Evolutionary conservation across 2,797 vertebrate genomes (phyloP), one percentile per base, ranked within the genome.

Genomic region (Neosilurus hyrtlii): DNA sequence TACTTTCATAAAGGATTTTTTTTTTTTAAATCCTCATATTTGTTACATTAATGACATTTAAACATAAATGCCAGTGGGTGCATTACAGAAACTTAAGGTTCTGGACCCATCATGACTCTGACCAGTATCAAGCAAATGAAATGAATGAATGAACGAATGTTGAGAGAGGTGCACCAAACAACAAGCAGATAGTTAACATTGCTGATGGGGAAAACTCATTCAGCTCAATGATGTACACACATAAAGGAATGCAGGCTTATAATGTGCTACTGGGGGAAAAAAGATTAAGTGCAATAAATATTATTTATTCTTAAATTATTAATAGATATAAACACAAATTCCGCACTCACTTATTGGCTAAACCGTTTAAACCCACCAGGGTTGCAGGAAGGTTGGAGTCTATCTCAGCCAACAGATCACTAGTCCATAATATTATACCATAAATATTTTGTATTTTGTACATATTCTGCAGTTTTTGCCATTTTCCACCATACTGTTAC

Each of bases 271-370:
- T 72, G 5, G 4, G 54, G 26, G 16, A 51, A 22, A 71, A 56
- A 73, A 26, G 1, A 30, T 56, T 30, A 73, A 56, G 71, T 73
- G 71, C 51, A 73, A 26, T 20, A 56, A 73, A 73, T 56, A n/a
- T 30, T 10, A 0, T 37, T 18, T n/a, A 12, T 54, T 72, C 15
- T 52, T 8, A 71, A 24, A 72, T 51, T 51, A 71, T 14, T 43
- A 30, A 30, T 30, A 30, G 30, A 30, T 30, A 30, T 30, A 43
- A 43, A 43, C 43, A 43, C 43, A 4, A 43, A 43, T 5, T 43
- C 4, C 30, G 30, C 30, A 30, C 30, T 30, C 30, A 43, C 43
- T 43, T 4, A 43, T 43, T 8, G 2, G 43, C 43, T 43, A 8
- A 43, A 43, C 43, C 43, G 8, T 43, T 43, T 43, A 30, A 30